Percentiles rank a stretch among this genome's conserved stretches.
Evolutionary conservation across 2,797 vertebrate species (phyloP).

Genomic region (Catostomus latipinnis): DNA sequence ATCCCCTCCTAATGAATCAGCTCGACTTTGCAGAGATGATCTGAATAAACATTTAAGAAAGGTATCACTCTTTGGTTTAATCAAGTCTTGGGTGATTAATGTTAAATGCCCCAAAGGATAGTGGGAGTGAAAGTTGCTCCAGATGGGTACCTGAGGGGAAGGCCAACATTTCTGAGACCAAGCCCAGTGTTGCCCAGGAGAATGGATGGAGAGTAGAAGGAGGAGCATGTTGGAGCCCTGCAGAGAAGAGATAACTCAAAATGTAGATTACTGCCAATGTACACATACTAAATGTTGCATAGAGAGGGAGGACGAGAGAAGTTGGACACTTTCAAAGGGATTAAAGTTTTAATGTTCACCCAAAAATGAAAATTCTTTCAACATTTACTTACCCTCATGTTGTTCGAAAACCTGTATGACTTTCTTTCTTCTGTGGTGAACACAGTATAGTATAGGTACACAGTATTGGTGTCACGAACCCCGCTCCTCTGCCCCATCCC

Average conservation of each 20-base stretch:
- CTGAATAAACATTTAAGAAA: constrained; percentile 38
- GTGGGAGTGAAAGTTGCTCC: constrained; percentile 33
- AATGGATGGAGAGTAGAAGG: constrained; percentile 30
- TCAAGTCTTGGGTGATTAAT: constrained; percentile 35
- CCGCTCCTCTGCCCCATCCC: no score
- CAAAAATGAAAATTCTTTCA: no score
- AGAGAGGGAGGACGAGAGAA: not conserved
- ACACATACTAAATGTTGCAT: constrained; percentile 18
- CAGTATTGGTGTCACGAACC: no score
- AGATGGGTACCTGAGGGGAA: constrained; percentile 53
- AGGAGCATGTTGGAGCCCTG: constrained; percentile 52
- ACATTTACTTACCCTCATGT: no score
- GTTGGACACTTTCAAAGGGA: not conserved
- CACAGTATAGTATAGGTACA: no score
- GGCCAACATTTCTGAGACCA: constrained; percentile 58
- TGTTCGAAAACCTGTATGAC: no score
- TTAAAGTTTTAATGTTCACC: not conserved
- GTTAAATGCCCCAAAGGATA: constrained; percentile 14
- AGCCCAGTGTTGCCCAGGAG: constrained; percentile 51
- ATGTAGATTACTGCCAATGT: constrained; percentile 52
- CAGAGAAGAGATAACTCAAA: constrained; percentile 54
- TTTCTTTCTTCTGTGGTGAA: no score
- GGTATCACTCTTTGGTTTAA: constrained; percentile 40
- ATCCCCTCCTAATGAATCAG: constrained; percentile 18
- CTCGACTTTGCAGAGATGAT: constrained; percentile 17